phyloP scores from a whole-genome alignment of 2,888 invertebrate species.

The Andrena camellia region DNA sequence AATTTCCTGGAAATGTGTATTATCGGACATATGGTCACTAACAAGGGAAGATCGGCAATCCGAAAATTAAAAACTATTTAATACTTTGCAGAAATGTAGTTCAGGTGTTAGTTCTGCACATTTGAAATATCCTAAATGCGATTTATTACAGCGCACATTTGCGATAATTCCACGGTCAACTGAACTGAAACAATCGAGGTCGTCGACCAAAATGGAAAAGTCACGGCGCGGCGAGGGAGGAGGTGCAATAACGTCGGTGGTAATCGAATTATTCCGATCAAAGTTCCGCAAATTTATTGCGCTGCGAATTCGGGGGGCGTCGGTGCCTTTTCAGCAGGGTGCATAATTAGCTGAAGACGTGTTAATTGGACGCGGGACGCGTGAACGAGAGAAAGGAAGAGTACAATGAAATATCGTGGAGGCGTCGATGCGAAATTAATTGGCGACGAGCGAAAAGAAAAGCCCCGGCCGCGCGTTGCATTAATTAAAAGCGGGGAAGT shows the following conservation, averaged over 20 bases:
- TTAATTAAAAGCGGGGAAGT: constrained; percentile 59
- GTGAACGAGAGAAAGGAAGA: constrained; percentile 6
- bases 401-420: constrained; percentile 39
- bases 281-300: constrained; percentile 9
- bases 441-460: constrained; percentile 35
- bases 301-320: neutral
- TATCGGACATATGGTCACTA: too few species aligned
- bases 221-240: neutral
- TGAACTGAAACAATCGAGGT: neutral
- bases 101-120: too few species aligned
- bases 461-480: constrained; percentile 26
- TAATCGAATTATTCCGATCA: neutral
- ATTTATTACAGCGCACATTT: too few species aligned
- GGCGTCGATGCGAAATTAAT: constrained; percentile 51
- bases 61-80: too few species aligned
- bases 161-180: neutral
- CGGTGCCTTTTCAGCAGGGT: neutral
- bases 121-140: too few species aligned
- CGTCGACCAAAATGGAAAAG: neutral
- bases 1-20: too few species aligned
- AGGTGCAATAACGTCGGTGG: neutral
- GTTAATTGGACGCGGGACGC: constrained; percentile 41
- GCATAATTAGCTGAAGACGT: constrained; percentile 40
- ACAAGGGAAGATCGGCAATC: too few species aligned
- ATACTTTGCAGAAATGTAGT: too few species aligned